Evolutionary conservation across 2,797 vertebrate species (phyloP).

Genomic region (Stomatorhinus walkeri): DNA sequence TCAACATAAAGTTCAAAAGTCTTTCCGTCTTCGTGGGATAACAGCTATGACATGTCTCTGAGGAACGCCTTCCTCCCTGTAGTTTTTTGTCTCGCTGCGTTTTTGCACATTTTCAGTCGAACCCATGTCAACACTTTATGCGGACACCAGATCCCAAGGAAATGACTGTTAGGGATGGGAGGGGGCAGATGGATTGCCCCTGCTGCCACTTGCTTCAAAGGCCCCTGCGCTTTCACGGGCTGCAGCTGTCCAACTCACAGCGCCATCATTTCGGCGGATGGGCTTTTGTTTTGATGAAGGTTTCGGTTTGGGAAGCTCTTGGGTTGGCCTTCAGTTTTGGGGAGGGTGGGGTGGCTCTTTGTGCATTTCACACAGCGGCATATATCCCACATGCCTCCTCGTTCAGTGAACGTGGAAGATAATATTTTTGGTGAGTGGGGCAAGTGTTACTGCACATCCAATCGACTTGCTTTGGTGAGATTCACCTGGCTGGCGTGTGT

Average conservation of each 20-base stretch:
- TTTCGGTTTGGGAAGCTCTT: neutral
- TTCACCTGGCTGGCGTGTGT: neutral
- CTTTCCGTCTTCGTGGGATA: slow-evolving; percentile 19
- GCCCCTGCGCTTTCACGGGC: neutral
- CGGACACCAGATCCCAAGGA: neutral
- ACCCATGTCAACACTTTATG: slow-evolving; percentile 6
- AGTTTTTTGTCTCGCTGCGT: neutral
- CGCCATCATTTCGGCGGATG: neutral
- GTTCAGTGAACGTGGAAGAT: neutral
- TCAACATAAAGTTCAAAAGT: slow-evolving; percentile 52
- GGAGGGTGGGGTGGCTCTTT: neutral
- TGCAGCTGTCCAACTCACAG: slow-evolving; percentile 1
- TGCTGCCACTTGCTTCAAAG: slow-evolving; percentile 4
- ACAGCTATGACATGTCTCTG: slow-evolving; percentile 33
- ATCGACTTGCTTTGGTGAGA: neutral
- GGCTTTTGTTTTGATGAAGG: neutral
- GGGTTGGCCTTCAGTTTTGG: neutral
- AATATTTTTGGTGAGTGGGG: neutral
- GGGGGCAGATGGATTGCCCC: neutral
- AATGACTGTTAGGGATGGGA: slow-evolving; percentile 14
- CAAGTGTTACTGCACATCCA: neutral
- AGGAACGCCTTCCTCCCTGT: neutral
- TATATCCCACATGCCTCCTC: neutral
- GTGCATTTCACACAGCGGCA: neutral
- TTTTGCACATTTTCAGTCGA: slow-evolving; percentile 1